These are phyloP conservation scores for Potorous gilbertii DNA, from an alignment of 2,797 vertebrate species.

Conservation along the genomic window DNA sequence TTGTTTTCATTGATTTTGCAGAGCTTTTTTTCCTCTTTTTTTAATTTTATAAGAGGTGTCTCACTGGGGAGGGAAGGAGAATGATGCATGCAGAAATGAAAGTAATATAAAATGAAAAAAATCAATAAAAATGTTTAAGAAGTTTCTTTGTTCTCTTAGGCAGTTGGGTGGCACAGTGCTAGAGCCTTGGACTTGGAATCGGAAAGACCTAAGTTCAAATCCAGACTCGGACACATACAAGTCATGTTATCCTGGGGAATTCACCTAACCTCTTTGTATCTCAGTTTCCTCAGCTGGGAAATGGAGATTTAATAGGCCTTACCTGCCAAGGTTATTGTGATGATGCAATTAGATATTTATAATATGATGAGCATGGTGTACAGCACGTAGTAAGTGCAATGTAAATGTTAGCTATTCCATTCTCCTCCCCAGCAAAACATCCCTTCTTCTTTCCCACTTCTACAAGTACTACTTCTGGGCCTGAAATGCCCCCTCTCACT, in stretches of 20 bases:
- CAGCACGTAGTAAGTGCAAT: not conserved
- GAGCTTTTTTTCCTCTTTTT: not conserved
- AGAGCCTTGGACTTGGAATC: not conserved
- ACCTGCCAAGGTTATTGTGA: not conserved
- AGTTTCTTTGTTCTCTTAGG: not conserved
- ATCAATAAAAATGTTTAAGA: not conserved
- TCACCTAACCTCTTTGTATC: not conserved
- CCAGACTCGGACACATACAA: not conserved
- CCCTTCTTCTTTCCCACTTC: not conserved
- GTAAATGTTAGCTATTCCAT: not conserved
- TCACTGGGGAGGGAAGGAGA: not conserved
- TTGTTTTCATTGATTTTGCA: not conserved
- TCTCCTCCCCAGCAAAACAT: not conserved
- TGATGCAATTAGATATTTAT: not conserved
- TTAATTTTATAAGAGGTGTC: not conserved
- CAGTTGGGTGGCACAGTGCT: not conserved
- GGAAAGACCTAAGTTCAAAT: not conserved
- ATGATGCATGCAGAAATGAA: not conserved
- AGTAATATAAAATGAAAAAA: not conserved
- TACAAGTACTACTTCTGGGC: not conserved
- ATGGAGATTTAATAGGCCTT: not conserved
- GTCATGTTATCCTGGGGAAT: not conserved
- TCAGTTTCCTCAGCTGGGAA: not conserved
- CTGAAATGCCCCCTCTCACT: not conserved
- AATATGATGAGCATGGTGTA: not conserved